Evolutionary conservation across 2,113 vertebrate genomes (phyloP), one percentile per base, ranked within the genome.

Genomic region (Strix aluco): DNA sequence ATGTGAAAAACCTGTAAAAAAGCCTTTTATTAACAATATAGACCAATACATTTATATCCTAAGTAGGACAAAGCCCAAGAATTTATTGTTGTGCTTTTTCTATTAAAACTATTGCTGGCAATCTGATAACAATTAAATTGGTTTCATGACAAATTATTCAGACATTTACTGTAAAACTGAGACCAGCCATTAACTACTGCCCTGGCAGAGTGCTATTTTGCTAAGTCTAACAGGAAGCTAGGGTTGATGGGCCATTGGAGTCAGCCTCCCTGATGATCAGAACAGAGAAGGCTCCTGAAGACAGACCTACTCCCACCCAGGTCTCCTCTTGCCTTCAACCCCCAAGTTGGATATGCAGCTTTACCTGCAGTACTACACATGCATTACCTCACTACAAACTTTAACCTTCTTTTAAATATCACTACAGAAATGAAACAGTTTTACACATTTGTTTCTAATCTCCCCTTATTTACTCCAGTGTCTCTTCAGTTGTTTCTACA

Each of bases 111-210:
- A 27, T 90, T 96, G 13, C 52, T 97, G 58, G 73, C 44, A 97
- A 92, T 34, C 46, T 81, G 46, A 21, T 19, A 96, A 89, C 18
- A 93, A 88, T 82, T 91, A 94, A 94, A 40, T 38, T 72, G 16
- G 38, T 86, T 97, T 96, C 34, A 27, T 90, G 77, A 97, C 30
- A 92, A 94, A 91, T 94, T 96, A 94, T 88, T 94, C 91, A 71
- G 94, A 95, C 54, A 90, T 29, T 93, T 86, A 90, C 73, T 88
- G 82, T 84, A 90, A 96, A 97, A 96, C n/a, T 77, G 44, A 67
- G 81, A 96, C 46, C 80, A 96, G 44, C 46, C 82, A 91, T 81
- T 96, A 96, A 95, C 74, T 81, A 72, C 34, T 91, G 63, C 59
- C 77, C 51, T 17, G 3, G 79, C 38, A 80, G 51, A 95, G 6